Evolutionary conservation across 1,140 invertebrate species (phyloP), one percentile per base, ranked within the genome.

Genomic region (Drosophila lacertosa): DNA sequence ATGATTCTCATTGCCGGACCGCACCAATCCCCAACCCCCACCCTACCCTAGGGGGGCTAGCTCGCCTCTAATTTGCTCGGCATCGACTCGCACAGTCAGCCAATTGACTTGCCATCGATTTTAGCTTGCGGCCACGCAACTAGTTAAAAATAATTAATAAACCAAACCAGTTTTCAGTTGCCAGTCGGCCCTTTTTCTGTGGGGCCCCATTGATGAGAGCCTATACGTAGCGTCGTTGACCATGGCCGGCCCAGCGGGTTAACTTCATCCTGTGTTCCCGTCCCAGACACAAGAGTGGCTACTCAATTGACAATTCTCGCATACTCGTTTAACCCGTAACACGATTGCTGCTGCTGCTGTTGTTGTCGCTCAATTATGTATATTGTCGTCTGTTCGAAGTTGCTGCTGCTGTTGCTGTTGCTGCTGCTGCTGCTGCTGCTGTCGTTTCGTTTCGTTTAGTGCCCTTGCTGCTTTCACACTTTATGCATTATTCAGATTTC

Each of bases 401-500:
- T 64, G 72, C 37, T 59, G 57, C 65, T 73, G 72, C 11, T 40
- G 26, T 26, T 16, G 47, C 39, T 29, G 26, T 2, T 42, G 40
- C 44, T 45, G 44, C 11, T 45, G 20, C 44, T 13, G 42, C 42
- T 44, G 18, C 2, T n/a, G 11, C 11, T 45, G 42, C 10, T 20
- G 24, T 48, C 29, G 73, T 63, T 62, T 74, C 63, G 74, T 74
- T 73, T 73, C 78, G 77, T 74, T 83, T 83, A 83, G 77, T 83
- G 75, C 79, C 79, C 79, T 78, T 75, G 81, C 81, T 73, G 77
- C 81, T 80, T 84, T 88, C 77, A 81, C 81, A 86, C 81, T 88
- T 88, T 63, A 88, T 88, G 82, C 81, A 86, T 86, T 86, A 86
- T 86, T 86, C 81, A 86, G 82, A 81, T 88, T 88, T 86, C 82